Percentiles rank a stretch among this genome's conserved stretches.
Evolutionary conservation across 2,113 vertebrate species (phyloP).

Genomic region (Okapia johnstoni): DNA sequence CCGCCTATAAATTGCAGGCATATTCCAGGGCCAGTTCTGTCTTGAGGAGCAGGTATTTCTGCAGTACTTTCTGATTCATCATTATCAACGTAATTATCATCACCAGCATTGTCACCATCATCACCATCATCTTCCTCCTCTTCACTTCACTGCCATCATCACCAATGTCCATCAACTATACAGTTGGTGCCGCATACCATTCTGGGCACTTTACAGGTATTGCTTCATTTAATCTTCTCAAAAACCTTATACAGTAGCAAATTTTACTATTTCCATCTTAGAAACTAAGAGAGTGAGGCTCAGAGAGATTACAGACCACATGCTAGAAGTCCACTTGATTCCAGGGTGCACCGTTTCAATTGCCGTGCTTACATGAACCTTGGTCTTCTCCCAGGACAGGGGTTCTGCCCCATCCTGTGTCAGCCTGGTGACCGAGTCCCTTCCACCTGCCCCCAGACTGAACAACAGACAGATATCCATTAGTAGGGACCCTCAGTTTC

Average conservation of each 20-base stretch:
- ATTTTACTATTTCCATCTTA: neutral
- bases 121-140: neutral
- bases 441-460: neutral
- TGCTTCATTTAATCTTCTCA: neutral
- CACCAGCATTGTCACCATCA: neutral
- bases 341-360: accelerated
- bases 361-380: neutral
- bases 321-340: neutral
- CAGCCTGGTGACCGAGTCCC: neutral
- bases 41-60: neutral
- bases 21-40: neutral
- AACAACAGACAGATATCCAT: neutral
- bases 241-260: neutral
- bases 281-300: neutral
- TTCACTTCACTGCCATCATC: neutral
- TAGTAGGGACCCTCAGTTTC: neutral
- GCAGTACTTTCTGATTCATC: neutral
- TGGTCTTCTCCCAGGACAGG: neutral
- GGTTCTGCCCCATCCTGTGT: neutral
- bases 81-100: neutral
- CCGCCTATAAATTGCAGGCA: neutral
- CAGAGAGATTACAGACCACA: neutral
- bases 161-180: neutral
- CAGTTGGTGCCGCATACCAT: neutral
- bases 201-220: neutral